These are phyloP conservation scores for Lophura nycthemera DNA, from an alignment of 2,113 vertebrate species.

Conservation along the genomic window DNA sequence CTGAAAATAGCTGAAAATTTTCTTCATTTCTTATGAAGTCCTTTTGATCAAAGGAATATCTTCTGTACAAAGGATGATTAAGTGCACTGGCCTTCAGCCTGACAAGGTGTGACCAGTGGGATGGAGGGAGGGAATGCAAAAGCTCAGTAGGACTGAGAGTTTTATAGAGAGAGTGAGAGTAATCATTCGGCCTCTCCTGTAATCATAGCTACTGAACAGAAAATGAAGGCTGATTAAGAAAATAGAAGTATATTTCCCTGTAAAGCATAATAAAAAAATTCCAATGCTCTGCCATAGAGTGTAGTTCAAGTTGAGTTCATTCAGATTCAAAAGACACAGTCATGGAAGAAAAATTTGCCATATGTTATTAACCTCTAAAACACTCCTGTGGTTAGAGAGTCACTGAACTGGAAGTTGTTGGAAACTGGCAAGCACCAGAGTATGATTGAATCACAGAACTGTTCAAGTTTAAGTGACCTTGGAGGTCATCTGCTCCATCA, in stretches of 20 bases:
- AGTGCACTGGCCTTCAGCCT: not conserved
- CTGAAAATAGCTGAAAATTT: not conserved
- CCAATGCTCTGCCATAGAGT: not conserved
- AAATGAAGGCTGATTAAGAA: not conserved
- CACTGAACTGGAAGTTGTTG: not conserved
- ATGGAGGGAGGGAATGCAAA: not conserved
- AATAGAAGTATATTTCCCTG: not conserved
- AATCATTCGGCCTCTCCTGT: not conserved
- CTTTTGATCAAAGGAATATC: not conserved
- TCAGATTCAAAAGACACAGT: not conserved
- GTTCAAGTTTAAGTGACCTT: not conserved
- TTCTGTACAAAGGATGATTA: not conserved
- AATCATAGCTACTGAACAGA: not conserved
- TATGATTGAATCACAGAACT: not conserved
- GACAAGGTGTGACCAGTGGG: not conserved
- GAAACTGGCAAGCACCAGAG: not conserved
- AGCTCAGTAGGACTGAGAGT: not conserved
- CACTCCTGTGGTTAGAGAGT: not conserved
- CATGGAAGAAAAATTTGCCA: not conserved
- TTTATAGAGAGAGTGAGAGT: not conserved
- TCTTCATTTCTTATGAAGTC: not conserved
- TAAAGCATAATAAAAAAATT: not conserved
- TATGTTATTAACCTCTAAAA: not conserved
- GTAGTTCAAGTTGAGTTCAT: not conserved
- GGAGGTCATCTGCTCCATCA: not conserved